A percentile compares a stretch with the other conserved stretches of the same genome.
These are phyloP conservation scores for Asobara japonica DNA, from an alignment of 1,140 invertebrate genomes.

Conservation along the genomic window DNA sequence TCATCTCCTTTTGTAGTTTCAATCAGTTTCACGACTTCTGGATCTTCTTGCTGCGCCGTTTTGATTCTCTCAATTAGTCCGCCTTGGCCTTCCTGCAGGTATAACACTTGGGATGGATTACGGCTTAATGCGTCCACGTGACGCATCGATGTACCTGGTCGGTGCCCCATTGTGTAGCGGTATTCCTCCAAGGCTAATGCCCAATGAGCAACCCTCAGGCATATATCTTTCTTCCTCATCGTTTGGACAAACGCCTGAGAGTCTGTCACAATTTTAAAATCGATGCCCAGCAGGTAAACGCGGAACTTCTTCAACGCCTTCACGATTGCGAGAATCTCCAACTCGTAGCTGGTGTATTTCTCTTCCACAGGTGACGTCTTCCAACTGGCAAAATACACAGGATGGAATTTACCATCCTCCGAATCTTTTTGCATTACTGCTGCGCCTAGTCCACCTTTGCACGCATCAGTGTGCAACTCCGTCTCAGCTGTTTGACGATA, in stretches of 20 bases:
- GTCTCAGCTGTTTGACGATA: too few relatives aligned
- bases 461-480: too few relatives aligned
- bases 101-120: conserved; percentile 1
- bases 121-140: conserved; percentile 57
- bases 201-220: conserved; percentile 53
- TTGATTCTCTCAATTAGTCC: conserved; percentile 1
- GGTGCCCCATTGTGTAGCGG: conserved; percentile 46
- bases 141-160: conserved; percentile 41
- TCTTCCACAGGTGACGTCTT: too few relatives aligned
- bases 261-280: too few relatives aligned
- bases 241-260: conserved; percentile 50
- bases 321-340: too few relatives aligned
- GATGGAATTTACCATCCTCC: too few relatives aligned
- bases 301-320: conserved; percentile 42
- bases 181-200: conserved; percentile 50
- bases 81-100: background rate
- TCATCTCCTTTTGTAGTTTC: background rate
- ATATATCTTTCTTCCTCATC: conserved; percentile 47
- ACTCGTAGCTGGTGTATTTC: too few relatives aligned
- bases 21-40: background rate
- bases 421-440: too few relatives aligned
- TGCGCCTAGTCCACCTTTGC: too few relatives aligned
- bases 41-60: conserved; percentile 30
- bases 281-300: conserved; percentile 50
- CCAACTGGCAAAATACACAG: too few relatives aligned